Conservation (phyloP, 2,797 vertebrate genomes). For the Luscinia luscinia region DNA sequence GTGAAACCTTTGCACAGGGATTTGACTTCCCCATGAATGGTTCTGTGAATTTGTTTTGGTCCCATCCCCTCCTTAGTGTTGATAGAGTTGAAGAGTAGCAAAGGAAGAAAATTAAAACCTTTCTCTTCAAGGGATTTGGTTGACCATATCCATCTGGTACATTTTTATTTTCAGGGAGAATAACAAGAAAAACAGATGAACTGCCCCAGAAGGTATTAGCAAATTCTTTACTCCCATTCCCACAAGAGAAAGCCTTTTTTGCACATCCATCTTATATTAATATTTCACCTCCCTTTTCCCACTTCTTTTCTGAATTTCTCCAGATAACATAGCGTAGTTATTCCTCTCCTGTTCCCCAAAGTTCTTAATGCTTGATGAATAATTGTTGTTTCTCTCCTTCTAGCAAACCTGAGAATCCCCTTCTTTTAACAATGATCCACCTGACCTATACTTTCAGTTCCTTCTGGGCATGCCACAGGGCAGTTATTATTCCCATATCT, state of each 20-base stretch:
- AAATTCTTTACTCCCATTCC: neutral
- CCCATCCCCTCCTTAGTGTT: neutral
- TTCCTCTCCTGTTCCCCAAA: neutral
- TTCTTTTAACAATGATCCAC: neutral
- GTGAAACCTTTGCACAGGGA: neutral
- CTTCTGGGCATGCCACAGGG: neutral
- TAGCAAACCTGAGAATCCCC: neutral
- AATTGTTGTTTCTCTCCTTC: neutral
- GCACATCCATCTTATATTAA: neutral
- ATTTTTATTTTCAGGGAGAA: neutral
- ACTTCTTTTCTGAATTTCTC: neutral
- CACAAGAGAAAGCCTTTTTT: neutral
- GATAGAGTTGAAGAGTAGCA: conserved; percentile 6
- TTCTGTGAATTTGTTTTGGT: neutral
- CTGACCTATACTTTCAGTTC: neutral
- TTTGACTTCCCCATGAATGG: neutral
- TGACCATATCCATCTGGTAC: neutral
- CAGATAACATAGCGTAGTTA: neutral
- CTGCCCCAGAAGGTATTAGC: neutral
- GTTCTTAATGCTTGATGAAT: neutral
- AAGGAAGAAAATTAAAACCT: conserved; percentile 22
- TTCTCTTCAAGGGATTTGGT: neutral
- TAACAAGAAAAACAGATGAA: neutral
- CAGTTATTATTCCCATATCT: neutral
- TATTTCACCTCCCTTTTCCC: neutral